These are phyloP conservation scores for Branchellion lobata DNA, from an alignment of 2,888 invertebrate species.

Conservation along the genomic window DNA sequence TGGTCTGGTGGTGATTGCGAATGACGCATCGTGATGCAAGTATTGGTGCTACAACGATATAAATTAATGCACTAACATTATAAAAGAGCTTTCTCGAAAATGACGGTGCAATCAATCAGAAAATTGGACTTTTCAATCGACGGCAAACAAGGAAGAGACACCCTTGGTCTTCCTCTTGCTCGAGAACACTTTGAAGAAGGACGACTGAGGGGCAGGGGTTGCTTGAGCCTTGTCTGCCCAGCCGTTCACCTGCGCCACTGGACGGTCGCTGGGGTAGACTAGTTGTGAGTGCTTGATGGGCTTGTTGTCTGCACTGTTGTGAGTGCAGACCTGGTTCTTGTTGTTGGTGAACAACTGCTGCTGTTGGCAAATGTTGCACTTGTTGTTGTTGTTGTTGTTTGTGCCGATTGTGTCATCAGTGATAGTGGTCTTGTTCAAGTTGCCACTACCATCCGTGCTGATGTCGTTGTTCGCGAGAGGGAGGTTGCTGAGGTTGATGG, in stretches of 20 bases:
- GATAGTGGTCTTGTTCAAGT: slow-evolving; percentile 28
- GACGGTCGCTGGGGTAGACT: slow-evolving; percentile 25
- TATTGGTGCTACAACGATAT: too few species aligned
- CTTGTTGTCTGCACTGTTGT: background rate
- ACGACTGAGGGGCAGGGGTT: background rate
- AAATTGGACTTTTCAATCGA: slow-evolving; percentile 23
- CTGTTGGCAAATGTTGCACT: slow-evolving; percentile 40
- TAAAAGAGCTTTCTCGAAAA: too few species aligned
- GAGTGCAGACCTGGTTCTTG: background rate
- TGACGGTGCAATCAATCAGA: background rate
- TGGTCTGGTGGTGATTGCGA: too few species aligned
- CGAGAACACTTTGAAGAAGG: slow-evolving; percentile 35
- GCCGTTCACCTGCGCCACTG: background rate
- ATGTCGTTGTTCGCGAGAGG: background rate
- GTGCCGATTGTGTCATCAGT: background rate
- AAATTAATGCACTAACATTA: too few species aligned
- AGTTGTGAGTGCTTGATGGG: slow-evolving; percentile 4
- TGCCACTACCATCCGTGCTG: background rate
- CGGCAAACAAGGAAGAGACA: slow-evolving; percentile 2
- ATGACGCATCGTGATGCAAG: too few species aligned
- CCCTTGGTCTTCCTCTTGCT: slow-evolving; percentile 18
- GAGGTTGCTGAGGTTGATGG: slow-evolving; percentile 37
- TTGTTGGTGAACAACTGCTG: background rate
- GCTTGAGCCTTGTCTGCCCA: background rate
- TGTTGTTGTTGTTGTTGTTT: slow-evolving; percentile 13